Evolutionary conservation across 2,888 invertebrate genomes (phyloP).

Genomic region (Pandemis corylana): DNA sequence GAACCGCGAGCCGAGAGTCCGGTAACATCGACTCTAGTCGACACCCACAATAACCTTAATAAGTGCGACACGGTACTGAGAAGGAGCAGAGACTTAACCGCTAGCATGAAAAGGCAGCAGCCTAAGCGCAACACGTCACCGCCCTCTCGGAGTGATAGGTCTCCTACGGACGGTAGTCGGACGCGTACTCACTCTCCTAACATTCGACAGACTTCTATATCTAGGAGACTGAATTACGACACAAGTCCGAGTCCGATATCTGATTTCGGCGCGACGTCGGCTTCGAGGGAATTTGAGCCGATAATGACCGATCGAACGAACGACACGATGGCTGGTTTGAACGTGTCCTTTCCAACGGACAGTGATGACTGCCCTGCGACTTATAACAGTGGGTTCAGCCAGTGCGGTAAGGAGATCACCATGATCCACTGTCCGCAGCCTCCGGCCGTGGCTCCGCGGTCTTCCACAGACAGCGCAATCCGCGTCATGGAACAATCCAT

Average conservation of each 20-base stretch:
- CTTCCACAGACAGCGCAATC: slow-evolving; percentile 57
- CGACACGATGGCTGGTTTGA: slow-evolving; percentile 79
- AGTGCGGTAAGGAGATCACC: slow-evolving; percentile 49
- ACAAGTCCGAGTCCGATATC: slow-evolving; percentile 51
- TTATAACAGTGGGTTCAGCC: slow-evolving; percentile 44
- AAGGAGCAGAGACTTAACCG: slow-evolving; percentile 70
- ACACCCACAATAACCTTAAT: slow-evolving; percentile 69
- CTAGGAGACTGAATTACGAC: slow-evolving; percentile 70
- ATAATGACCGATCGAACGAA: slow-evolving; percentile 78
- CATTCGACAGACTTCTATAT: slow-evolving; percentile 51
- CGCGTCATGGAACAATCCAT: slow-evolving; percentile 58
- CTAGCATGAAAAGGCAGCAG: slow-evolving; percentile 61
- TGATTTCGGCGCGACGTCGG: not conserved
- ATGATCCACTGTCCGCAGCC: slow-evolving; percentile 49
- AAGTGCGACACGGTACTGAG: slow-evolving; percentile 70
- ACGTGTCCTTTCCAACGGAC: slow-evolving; percentile 78
- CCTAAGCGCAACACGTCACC: not conserved
- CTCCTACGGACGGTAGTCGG: slow-evolving; percentile 54
- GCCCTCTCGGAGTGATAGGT: slow-evolving; percentile 42
- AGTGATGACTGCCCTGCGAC: slow-evolving; percentile 59
- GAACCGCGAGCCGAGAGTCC: slow-evolving; percentile 55
- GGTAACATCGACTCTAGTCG: slow-evolving; percentile 62
- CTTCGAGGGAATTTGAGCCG: slow-evolving; percentile 62
- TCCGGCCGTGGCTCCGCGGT: slow-evolving; percentile 43
- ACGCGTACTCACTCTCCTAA: slow-evolving; percentile 65